phyloP scores from a whole-genome alignment of 2,888 invertebrate genomes.

The Agrotis segetum region DNA sequence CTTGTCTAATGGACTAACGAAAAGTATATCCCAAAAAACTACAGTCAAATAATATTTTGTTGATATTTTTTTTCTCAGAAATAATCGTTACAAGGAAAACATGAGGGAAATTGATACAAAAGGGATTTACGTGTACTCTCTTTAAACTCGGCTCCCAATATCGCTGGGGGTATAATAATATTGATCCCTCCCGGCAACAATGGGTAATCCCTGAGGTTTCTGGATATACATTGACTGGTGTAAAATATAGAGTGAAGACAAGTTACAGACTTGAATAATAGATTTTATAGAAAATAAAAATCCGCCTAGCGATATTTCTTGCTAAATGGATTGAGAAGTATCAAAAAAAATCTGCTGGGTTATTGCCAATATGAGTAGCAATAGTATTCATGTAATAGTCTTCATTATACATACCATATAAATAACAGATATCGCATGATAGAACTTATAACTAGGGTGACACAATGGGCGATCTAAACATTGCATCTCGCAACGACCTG shows the following conservation, averaged over 20 bases:
- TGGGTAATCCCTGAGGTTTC: conserved; percentile 39
- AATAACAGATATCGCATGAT: no score
- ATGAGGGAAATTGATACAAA: conserved; percentile 49
- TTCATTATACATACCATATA: no score
- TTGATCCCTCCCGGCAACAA: conserved; percentile 55
- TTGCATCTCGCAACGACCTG: no score
- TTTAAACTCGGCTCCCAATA: conserved; percentile 50
- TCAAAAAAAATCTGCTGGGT: no score
- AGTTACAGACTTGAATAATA: not conserved
- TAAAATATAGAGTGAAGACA: conserved; percentile 15
- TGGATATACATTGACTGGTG: conserved; percentile 24
- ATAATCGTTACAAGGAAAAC: conserved; percentile 42
- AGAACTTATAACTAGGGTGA: no score
- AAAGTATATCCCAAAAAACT: conserved; percentile 26
- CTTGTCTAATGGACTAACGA: conserved; percentile 21
- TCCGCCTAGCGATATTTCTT: not conserved
- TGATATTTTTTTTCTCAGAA: conserved; percentile 31
- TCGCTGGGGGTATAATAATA: conserved; percentile 44
- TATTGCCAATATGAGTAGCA: no score
- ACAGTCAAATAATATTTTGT: conserved; percentile 39
- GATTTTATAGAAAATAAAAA: not conserved
- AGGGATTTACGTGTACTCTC: conserved; percentile 49
- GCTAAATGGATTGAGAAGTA: no score
- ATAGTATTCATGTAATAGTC: no score
- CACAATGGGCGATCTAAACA: no score